Evolutionary conservation across 1,140 invertebrate species (phyloP).

Genomic region (Solenopsis fugax): DNA sequence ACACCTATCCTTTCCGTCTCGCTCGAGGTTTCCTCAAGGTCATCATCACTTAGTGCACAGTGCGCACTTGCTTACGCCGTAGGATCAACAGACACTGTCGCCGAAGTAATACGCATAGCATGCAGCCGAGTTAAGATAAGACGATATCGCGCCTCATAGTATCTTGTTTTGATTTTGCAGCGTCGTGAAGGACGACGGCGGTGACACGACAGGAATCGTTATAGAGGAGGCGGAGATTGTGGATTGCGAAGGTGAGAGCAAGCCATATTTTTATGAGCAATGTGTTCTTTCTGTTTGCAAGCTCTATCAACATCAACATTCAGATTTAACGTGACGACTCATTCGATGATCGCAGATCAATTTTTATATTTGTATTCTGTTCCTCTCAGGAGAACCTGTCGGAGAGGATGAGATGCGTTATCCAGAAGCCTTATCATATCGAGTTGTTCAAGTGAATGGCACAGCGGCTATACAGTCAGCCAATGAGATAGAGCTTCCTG

Average conservation of each 20-base stretch:
- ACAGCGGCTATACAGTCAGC: conserved; percentile 71
- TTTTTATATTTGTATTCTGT: neutral
- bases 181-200: conserved; percentile 80
- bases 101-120: conserved; percentile 75
- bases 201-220: conserved; percentile 81
- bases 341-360: neutral
- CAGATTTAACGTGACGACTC: neutral
- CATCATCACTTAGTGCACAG: conserved; percentile 80
- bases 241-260: conserved; percentile 84
- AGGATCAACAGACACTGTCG: conserved; percentile 65
- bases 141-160: conserved; percentile 60
- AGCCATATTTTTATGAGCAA: too few species aligned
- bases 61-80: conserved; percentile 78
- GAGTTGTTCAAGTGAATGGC: conserved; percentile 85
- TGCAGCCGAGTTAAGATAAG: conserved; percentile 53
- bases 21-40: conserved; percentile 83
- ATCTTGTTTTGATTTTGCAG: conserved; percentile 74
- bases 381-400: conserved; percentile 78
- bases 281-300: neutral
- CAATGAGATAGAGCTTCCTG: conserved; percentile 84
- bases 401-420: conserved; percentile 84
- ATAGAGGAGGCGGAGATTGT: conserved; percentile 86
- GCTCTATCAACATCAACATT: neutral
- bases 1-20: conserved; percentile 71
- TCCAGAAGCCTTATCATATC: conserved; percentile 83